A percentile compares a stretch with the other conserved stretches of the same genome.
These are phyloP conservation scores for Collichthys lucidus DNA, from an alignment of 2,113 vertebrate genomes.

Conservation along the genomic window DNA sequence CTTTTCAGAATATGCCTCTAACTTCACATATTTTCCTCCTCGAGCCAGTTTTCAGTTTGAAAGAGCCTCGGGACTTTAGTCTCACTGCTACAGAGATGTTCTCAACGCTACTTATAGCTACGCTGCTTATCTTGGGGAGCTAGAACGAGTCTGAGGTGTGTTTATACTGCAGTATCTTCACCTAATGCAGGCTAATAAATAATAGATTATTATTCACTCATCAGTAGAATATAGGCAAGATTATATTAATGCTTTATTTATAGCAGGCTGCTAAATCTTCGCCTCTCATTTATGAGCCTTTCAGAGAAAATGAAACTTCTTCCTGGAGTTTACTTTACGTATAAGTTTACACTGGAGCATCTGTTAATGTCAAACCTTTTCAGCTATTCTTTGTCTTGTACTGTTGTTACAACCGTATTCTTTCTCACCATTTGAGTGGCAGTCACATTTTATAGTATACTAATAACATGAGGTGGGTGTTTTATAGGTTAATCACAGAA, in stretches of 20 bases:
- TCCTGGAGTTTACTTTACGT: not conserved
- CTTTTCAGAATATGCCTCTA: not conserved
- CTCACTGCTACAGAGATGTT: not conserved
- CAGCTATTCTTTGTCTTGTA: too few species aligned
- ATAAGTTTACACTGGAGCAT: not conserved
- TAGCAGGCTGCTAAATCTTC: not conserved
- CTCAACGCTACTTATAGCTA: not conserved
- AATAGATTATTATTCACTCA: not conserved
- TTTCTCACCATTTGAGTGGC: too few species aligned
- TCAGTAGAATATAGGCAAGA: not conserved
- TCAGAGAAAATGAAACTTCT: not conserved
- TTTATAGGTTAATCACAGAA: not conserved
- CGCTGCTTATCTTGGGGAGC: not conserved
- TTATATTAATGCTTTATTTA: not conserved
- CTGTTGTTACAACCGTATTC: too few species aligned
- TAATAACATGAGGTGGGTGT: not conserved
- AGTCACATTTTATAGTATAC: not conserved
- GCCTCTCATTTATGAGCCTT: not conserved
- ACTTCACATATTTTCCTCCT: conserved; percentile 15
- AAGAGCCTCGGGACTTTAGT: not conserved
- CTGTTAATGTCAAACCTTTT: too few species aligned
- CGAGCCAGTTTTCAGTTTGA: conserved; percentile 5
- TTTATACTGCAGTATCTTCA: not conserved
- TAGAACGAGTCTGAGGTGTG: not conserved
- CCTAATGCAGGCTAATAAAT: not conserved